phyloP scores from a whole-genome alignment of 2,113 vertebrate genomes.

The Brevimyrus niger region DNA sequence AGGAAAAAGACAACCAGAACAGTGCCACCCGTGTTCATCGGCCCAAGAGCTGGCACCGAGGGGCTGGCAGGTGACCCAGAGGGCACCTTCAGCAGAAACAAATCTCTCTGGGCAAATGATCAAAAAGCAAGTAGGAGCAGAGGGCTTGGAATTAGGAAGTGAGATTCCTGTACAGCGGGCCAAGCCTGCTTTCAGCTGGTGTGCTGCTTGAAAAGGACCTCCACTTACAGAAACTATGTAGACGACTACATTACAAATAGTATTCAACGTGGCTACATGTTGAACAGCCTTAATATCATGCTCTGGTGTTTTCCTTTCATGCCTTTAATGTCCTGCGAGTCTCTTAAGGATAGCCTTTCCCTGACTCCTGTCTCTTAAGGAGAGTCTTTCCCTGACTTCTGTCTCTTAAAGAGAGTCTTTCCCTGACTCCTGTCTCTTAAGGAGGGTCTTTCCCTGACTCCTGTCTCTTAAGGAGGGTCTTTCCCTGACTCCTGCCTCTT shows the following conservation, averaged over 20 bases:
- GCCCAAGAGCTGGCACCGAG: constrained; percentile 54
- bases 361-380: not conserved
- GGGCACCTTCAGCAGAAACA: constrained; percentile 70
- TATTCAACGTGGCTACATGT: not conserved
- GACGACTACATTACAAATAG: not conserved
- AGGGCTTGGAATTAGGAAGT: constrained; percentile 68
- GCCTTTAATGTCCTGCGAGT: not conserved
- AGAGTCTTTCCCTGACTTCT: no score
- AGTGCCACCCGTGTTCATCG: constrained; percentile 43
- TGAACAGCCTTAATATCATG: not conserved
- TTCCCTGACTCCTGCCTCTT: no score
- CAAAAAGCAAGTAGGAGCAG: constrained; percentile 82
- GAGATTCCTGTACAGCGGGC: constrained; percentile 66
- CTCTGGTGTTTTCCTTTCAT: not conserved
- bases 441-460: no score
- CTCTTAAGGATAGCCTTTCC: not conserved
- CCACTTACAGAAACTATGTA: not conserved
- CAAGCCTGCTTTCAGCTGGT: constrained; percentile 55
- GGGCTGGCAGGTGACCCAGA: constrained; percentile 69
- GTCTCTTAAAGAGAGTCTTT: no score
- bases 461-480: no score
- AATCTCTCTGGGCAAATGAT: constrained; percentile 77
- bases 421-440: no score
- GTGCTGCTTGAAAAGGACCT: constrained; percentile 3
- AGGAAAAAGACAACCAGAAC: constrained; percentile 51